Percentiles rank a stretch among this genome's conserved stretches.
These are phyloP conservation scores for Coryphaenoides rupestris DNA, from an alignment of 2,113 vertebrate species.

Conservation along the genomic window DNA sequence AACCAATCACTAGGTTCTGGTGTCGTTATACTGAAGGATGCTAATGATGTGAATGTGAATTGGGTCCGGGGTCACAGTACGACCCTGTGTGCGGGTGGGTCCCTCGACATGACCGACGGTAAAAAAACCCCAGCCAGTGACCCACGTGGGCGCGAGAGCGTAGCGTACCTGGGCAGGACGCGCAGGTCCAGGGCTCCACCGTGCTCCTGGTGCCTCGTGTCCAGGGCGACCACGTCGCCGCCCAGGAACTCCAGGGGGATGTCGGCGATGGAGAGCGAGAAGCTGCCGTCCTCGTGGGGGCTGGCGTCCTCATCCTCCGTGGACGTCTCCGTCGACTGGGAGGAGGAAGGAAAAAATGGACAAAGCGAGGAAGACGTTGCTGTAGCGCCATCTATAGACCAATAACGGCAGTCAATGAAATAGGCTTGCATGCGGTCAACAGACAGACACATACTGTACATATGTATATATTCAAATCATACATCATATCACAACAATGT, in stretches of 20 bases:
- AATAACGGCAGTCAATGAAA: neutral
- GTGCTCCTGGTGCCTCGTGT: conserved; percentile 76
- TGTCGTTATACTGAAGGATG: too few relatives aligned
- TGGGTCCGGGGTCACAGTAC: too few relatives aligned
- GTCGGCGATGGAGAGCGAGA: conserved; percentile 79
- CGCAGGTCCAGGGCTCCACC: conserved; percentile 72
- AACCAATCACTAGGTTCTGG: too few relatives aligned
- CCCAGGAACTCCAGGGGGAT: conserved; percentile 77
- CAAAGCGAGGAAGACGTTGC: neutral
- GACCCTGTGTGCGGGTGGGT: too few relatives aligned
- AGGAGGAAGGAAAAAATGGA: neutral
- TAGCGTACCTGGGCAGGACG: conserved; percentile 79
- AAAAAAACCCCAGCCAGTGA: too few relatives aligned
- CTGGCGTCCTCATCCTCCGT: conserved; percentile 77
- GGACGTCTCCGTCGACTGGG: conserved; percentile 25
- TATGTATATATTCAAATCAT: too few relatives aligned
- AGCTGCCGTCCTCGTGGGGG: conserved; percentile 78
- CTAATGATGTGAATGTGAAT: too few relatives aligned
- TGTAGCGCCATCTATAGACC: neutral
- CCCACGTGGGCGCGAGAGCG: too few relatives aligned
- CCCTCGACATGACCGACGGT: too few relatives aligned
- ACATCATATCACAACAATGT: neutral
- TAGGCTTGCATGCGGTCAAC: too few relatives aligned
- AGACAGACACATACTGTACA: too few relatives aligned
- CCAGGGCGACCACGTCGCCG: conserved; percentile 77